These are phyloP conservation scores for Willisornis vidua DNA, from an alignment of 2,113 vertebrate genomes.

Conservation along the genomic window DNA sequence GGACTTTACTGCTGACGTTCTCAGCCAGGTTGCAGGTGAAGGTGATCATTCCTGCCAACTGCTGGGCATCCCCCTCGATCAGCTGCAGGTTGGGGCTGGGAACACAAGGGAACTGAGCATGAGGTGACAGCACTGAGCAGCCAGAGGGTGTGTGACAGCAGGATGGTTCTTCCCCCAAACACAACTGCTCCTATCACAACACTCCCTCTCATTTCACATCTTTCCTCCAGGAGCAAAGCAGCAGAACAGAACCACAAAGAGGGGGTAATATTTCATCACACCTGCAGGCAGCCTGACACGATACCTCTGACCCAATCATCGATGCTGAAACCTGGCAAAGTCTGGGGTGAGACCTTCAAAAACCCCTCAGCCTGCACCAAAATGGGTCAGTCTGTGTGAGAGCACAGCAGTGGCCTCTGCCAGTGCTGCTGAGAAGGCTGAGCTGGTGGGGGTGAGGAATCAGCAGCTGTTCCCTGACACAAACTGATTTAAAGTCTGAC, in stretches of 20 bases:
- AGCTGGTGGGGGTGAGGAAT: neutral
- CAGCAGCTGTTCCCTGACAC: neutral
- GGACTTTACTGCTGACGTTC: conserved; percentile 96
- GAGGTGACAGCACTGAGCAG: neutral
- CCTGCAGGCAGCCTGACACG: neutral
- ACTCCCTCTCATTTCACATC: neutral
- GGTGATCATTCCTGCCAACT: conserved; percentile 94
- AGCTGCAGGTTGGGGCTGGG: conserved; percentile 91
- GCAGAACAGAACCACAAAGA: neutral
- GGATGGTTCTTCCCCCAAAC: neutral
- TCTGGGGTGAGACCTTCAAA: neutral
- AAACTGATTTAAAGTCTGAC: neutral
- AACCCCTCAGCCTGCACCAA: neutral
- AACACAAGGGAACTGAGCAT: neutral
- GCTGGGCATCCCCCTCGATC: conserved; percentile 94
- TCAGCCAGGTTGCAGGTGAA: conserved; percentile 97
- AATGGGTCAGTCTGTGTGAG: neutral
- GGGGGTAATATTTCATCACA: neutral
- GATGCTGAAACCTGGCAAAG: neutral
- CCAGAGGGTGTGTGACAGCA: fast-evolving
- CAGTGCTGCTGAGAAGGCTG: neutral
- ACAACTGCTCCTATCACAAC: neutral
- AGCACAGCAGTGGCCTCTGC: neutral
- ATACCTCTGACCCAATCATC: neutral
- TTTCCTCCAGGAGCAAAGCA: neutral